Percentiles rank a stretch among this genome's conserved stretches.
Evolutionary conservation across 1,140 invertebrate species (phyloP).

Genomic region (Hermetia illucens): DNA sequence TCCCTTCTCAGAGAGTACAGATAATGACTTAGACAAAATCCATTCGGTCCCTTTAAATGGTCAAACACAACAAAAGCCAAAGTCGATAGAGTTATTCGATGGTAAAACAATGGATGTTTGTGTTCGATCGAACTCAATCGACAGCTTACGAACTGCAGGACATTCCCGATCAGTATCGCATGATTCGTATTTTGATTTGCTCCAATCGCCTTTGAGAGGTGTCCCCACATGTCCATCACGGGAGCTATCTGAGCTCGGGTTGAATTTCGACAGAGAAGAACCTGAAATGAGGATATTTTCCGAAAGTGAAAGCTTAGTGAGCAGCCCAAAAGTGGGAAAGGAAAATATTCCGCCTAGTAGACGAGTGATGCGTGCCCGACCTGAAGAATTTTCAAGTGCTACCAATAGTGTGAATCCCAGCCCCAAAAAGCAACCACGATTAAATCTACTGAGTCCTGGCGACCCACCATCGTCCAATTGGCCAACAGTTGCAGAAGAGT

Average conservation of each 20-base stretch:
- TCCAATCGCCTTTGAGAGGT: constrained; percentile 34
- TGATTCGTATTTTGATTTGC: constrained; percentile 80
- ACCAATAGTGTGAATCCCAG: constrained; percentile 38
- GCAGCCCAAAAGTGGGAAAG: constrained; percentile 35
- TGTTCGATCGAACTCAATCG: constrained; percentile 25
- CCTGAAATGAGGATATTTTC: constrained; percentile 74
- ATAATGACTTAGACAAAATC: constrained; percentile 8
- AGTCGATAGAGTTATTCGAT: constrained; percentile 27
- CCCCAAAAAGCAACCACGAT: constrained; percentile 37
- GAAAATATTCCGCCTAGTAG: constrained; percentile 30
- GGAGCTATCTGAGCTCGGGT: constrained; percentile 66
- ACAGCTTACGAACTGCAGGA: constrained; percentile 25
- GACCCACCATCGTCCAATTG: constrained; percentile 1
- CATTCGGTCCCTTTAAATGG: no score
- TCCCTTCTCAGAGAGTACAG: constrained; percentile 8
- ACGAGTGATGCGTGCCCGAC: constrained; percentile 30
- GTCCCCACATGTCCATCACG: constrained; percentile 34
- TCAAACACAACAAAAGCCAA: constrained; percentile 18
- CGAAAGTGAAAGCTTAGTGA: constrained; percentile 58
- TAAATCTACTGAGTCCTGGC: constrained; percentile 30
- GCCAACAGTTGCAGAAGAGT: constrained; percentile 1
- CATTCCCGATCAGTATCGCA: constrained; percentile 62
- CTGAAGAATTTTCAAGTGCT: constrained; percentile 34
- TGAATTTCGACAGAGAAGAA: constrained; percentile 72
- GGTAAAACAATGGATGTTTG: constrained; percentile 28